A percentile compares a stretch with the other conserved stretches of the same genome.
phyloP scores from a whole-genome alignment of 2,797 vertebrate species.

The Parauchenoglanis punctatus region DNA sequence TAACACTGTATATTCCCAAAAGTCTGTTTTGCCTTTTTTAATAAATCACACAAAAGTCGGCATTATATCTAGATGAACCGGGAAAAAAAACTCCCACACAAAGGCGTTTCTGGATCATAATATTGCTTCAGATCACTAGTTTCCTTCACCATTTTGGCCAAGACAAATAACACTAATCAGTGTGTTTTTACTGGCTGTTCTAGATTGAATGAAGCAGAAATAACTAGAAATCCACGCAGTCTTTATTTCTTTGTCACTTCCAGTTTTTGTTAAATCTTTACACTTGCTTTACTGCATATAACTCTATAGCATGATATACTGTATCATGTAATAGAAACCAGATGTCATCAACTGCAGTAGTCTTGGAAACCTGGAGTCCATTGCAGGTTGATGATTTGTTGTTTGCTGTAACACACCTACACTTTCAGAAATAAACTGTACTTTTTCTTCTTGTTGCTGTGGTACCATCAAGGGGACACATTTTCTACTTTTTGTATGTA shows the following conservation, averaged over 20 bases:
- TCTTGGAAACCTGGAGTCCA: background rate
- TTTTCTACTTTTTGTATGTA: background rate
- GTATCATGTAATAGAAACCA: constrained; percentile 1
- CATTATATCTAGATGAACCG: background rate
- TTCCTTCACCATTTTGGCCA: constrained; percentile 19
- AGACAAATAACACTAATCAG: constrained; percentile 34
- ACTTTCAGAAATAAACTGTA: background rate
- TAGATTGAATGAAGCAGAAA: constrained; percentile 18
- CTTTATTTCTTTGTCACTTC: background rate
- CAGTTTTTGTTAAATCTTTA: background rate
- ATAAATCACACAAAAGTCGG: background rate
- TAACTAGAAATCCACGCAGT: constrained; percentile 25
- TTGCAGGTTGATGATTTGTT: background rate
- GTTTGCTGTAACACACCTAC: background rate
- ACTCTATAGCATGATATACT: background rate
- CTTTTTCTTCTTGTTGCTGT: background rate
- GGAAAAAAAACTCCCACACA: background rate
- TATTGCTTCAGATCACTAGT: background rate
- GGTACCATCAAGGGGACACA: background rate
- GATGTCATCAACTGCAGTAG: background rate
- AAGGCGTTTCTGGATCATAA: background rate
- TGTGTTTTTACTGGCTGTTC: constrained; percentile 46
- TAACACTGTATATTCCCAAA: background rate
- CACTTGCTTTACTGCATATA: background rate
- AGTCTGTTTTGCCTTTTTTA: background rate